These are phyloP conservation scores for Drosophila gaucha DNA, from an alignment of 2,888 invertebrate genomes.

Conservation along the genomic window DNA sequence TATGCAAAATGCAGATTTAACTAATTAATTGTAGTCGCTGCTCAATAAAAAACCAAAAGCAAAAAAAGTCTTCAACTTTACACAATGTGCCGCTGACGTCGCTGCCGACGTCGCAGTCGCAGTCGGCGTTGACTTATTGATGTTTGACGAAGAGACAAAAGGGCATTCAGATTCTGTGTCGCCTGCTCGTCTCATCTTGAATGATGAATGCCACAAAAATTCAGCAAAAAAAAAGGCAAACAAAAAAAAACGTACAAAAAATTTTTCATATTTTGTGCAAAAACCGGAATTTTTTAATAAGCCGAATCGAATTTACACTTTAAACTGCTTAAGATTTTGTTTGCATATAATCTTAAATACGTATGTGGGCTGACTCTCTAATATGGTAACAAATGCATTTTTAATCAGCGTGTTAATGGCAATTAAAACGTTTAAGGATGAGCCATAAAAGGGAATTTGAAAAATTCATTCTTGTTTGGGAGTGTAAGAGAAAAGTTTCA, in stretches of 20 bases:
- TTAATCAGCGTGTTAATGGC: conserved; percentile 7
- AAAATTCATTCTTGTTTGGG: not conserved
- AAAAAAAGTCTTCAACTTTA: conserved; percentile 40
- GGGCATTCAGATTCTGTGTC: conserved; percentile 41
- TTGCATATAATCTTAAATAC: not conserved
- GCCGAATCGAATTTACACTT: conserved; percentile 31
- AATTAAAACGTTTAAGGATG: conserved; percentile 11
- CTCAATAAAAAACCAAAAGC: conserved; percentile 61
- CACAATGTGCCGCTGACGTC: conserved; percentile 53
- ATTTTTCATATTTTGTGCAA: conserved; percentile 25
- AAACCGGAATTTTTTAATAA: conserved; percentile 22
- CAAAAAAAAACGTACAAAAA: conserved; percentile 12
- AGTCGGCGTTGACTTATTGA: conserved; percentile 52
- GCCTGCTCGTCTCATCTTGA: conserved; percentile 19
- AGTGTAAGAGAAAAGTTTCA: not conserved
- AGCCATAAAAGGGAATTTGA: not conserved
- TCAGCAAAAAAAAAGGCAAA: conserved; percentile 29
- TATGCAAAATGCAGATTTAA: conserved; percentile 76
- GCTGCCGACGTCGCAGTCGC: not conserved
- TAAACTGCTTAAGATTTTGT: not conserved
- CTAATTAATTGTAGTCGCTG: conserved; percentile 77
- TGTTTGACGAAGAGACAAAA: conserved; percentile 70
- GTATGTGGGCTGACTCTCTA: not conserved
- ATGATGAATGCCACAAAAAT: conserved; percentile 72
- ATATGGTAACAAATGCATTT: not conserved